Base-by-base conservation (phyloP, 2,113 vertebrate species). In the Ammospiza nelsoni region DNA sequence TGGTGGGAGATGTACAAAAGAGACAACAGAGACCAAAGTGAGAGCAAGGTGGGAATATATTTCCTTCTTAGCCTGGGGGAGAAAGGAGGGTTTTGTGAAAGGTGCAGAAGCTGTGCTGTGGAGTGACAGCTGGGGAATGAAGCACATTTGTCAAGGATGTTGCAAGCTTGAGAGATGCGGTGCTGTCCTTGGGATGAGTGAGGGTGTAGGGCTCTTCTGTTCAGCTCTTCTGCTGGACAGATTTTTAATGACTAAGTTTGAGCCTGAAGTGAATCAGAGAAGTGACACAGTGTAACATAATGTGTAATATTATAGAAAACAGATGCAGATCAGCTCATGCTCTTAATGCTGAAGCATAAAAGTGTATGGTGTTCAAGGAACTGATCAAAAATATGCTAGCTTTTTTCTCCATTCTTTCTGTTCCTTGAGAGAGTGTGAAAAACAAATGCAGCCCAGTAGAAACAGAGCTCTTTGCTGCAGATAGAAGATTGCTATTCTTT, bases 91-190 rank as follows among this genome's bases (percentile, higher is more conserved):
- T 3, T 46, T 72, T 65, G 57, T 43, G 54, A 66, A 66, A 75
- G 41, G 13, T 18, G 11, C 23, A 33, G 57, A 43, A 83, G 62
- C 23, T 9, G 11, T 31, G 5, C 54, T 28, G 15, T 33, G 20
- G 24, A 39, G 18, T 10, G 15, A n/a, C 61, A 68, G 15, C 20
- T 11, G 66, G 12, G 13, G 35, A 52, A 31, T 52, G 78, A 19
- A 44, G 75, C 14, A 27, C 1, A 1, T 72, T 73, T 48, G 3
- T 69, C 39, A 39, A 74, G 35, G 33, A 7, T 39, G 23, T 28
- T 55, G 35, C 22, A 43, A n/a, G 15, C 39, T 8, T 5, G 19
- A 51, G 74, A 24, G 31, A 28, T 54, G 58, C 0, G 0, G 6
- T 51, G 18, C 24, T 39, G 29, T 46, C 59, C 7, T 16, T 59